Conservation (phyloP, 1,140 invertebrate species). For the Telenomus remus region DNA sequence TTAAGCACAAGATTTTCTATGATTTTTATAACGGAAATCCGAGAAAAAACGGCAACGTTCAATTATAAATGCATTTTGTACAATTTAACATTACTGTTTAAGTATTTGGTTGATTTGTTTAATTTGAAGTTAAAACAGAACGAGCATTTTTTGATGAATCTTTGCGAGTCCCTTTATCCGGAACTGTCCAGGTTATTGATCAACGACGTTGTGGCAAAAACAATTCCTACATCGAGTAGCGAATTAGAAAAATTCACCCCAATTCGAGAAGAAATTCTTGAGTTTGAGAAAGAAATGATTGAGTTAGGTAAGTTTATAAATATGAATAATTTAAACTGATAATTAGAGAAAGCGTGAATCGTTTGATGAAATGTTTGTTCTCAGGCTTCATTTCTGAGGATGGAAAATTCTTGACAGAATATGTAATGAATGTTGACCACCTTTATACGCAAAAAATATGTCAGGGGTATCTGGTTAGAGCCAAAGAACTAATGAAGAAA, state of each 20-base stretch:
- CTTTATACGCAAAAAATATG: constrained; percentile 88
- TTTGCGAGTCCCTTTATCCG: constrained; percentile 79
- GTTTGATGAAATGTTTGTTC: constrained; percentile 16
- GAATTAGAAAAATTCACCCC: constrained; percentile 81
- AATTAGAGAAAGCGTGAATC: background rate
- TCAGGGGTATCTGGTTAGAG: constrained; percentile 82
- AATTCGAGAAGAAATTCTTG: constrained; percentile 79
- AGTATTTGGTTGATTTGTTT: constrained; percentile 78
- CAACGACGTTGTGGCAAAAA: constrained; percentile 83
- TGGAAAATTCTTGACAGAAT: constrained; percentile 75
- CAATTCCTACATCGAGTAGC: constrained; percentile 83
- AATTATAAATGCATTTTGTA: constrained; percentile 78
- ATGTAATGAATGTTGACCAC: constrained; percentile 85
- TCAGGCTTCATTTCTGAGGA: constrained; percentile 75
- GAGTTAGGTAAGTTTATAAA: constrained; percentile 71
- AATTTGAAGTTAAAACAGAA: constrained; percentile 75
- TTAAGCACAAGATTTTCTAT: background rate
- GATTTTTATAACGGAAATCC: constrained; percentile 71
- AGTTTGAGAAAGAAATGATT: constrained; percentile 81
- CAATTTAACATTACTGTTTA: constrained; percentile 78
- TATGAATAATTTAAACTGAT: background rate
- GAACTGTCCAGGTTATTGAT: constrained; percentile 82
- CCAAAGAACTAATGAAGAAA: constrained; percentile 85
- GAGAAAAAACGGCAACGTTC: constrained; percentile 72
- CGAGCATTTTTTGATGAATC: constrained; percentile 77